Conservation (phyloP, 2,888 invertebrate species). For the Drosophila subsilvestris region DNA sequence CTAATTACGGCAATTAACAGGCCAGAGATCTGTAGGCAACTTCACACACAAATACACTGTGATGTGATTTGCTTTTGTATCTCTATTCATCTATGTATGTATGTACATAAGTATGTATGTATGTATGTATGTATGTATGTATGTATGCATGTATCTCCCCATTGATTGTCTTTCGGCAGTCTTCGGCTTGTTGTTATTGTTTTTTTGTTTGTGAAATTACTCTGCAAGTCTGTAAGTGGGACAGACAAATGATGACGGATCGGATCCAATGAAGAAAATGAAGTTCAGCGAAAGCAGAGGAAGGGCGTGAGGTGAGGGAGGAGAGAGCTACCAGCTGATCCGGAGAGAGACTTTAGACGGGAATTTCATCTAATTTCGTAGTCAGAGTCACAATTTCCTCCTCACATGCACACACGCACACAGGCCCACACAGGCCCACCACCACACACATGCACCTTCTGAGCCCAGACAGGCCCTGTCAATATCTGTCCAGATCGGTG, state of each 20-base stretch:
- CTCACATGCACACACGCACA: slow-evolving; percentile 5
- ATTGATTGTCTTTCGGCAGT: slow-evolving; percentile 11
- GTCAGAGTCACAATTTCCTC: slow-evolving; percentile 15
- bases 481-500: slow-evolving; percentile 20
- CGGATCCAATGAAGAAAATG: background rate
- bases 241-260: background rate
- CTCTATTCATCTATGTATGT: background rate
- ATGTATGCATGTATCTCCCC: background rate
- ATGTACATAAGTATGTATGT: no score
- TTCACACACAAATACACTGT: background rate
- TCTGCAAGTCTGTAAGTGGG: background rate
- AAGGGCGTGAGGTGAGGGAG: background rate
- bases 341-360: slow-evolving; percentile 1
- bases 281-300: background rate
- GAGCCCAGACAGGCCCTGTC: slow-evolving; percentile 15
- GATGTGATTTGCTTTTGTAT: slow-evolving; percentile 21
- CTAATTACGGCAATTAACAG: slow-evolving; percentile 69
- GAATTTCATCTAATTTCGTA: slow-evolving; percentile 8
- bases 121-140: no score
- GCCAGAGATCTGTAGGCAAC: slow-evolving; percentile 49
- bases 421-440: background rate
- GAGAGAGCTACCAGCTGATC: slow-evolving; percentile 3
- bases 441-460: slow-evolving; percentile 18
- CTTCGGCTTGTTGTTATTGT: no score
- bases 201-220: no score